Base-by-base conservation (phyloP, 2,888 invertebrate genomes). In the Craniophora ligustri region DNA sequence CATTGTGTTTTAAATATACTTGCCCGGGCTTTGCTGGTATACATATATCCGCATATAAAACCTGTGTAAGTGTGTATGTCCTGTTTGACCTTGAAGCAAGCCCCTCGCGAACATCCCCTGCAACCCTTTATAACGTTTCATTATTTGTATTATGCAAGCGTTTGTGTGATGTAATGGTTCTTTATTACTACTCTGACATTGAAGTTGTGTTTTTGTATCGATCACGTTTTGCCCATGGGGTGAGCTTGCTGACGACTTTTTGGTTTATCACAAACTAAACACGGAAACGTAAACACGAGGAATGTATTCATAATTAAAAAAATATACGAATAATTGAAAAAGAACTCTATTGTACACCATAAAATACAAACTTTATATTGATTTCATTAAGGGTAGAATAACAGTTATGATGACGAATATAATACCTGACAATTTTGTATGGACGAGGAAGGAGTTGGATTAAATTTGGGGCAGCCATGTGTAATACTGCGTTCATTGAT, bases 1-100 rank as follows among this genome's bases (percentile, higher is more conserved):
- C 90, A 89, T 86, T 82, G 88, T 84, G 87, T 91, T 89, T 91
- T 89, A 91, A 91, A 90, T 89, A 87, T 85, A 87, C 81, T 76
- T 78, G 71, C 69, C 75, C 71, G 82, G 87, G 88, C 88, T 82
- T 75, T 75, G 71, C 48, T 34, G 41, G 69, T 51, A 61, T 41
- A 65, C 32, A 54, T 16, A 35, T 53, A 35, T 28, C 40, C 28
- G 0, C 30, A 15, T 16, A 7, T 3, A n/a, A n/a, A n/a, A n/a
- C n/a, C n/a, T 26, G n/a, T 4, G n/a, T n/a, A n/a, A 5, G 10
- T 40, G 6, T 26, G 31, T 35, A 16, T 6, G 18, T 41, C 21
- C 18, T 15, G 41, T 74, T 73, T 81, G 85, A 86, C 87, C 87
- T 87, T 87, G 87, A 81, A 80, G 66, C 46, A 32, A 44, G 58